Conservation (phyloP, 2,888 invertebrate species). For the Cryptus viduatorius region DNA sequence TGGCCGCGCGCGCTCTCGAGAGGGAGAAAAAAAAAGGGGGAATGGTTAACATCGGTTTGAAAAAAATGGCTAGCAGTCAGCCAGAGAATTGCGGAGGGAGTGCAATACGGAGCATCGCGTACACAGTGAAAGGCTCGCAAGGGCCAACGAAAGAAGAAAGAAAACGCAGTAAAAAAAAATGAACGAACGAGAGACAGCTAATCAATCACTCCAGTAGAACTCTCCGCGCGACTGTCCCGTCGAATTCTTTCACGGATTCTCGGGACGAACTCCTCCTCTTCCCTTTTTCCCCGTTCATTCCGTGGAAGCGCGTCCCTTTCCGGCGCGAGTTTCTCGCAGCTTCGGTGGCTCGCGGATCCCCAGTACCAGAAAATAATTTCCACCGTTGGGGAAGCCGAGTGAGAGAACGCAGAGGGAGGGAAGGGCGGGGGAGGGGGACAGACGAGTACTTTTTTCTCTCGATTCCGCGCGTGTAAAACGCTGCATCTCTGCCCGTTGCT, state of each 20-base stretch:
- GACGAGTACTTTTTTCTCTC: conserved; percentile 52
- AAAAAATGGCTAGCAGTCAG: conserved; percentile 56
- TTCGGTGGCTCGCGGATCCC: conserved; percentile 32
- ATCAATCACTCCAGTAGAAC: conserved; percentile 69
- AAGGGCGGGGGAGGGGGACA: conserved; percentile 46
- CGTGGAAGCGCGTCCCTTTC: conserved; percentile 69
- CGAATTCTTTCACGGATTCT: conserved; percentile 68
- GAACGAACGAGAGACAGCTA: conserved; percentile 59
- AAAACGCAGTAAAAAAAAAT: conserved; percentile 19
- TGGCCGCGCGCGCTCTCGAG: conserved; percentile 38
- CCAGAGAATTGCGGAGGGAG: conserved; percentile 44
- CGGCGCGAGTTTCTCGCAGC: conserved; percentile 45
- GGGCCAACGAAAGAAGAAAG: conserved; percentile 44
- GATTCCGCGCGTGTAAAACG: conserved; percentile 46
- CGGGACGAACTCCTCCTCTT: conserved; percentile 54
- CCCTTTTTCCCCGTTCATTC: conserved; percentile 13
- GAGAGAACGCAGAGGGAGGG: conserved; percentile 37
- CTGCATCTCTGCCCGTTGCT: conserved; percentile 40
- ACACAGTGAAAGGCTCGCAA: conserved; percentile 56
- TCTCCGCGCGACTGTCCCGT: conserved; percentile 60
- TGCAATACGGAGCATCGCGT: conserved; percentile 38
- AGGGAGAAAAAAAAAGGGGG: not conserved
- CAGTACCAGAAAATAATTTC: conserved; percentile 63
- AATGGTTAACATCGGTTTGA: conserved; percentile 30
- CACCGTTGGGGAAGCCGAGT: conserved; percentile 50